Conservation (phyloP, 1,140 invertebrate genomes). For the Augochlora pura region DNA sequence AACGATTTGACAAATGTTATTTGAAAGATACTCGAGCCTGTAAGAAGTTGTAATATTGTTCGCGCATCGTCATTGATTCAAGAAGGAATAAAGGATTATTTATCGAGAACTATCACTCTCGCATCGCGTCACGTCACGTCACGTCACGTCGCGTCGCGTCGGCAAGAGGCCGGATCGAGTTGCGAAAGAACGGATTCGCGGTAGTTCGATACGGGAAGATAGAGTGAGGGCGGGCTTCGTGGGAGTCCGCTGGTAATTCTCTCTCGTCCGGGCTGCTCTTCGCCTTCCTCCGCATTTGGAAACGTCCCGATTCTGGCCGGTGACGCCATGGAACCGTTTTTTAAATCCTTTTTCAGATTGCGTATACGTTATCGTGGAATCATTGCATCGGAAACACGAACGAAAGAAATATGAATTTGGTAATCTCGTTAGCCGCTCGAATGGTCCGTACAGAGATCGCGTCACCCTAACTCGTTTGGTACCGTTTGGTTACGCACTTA, state of each 20-base stretch:
- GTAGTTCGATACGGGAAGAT: slow-evolving; percentile 18
- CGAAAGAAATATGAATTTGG: not conserved
- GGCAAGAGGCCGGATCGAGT: slow-evolving; percentile 11
- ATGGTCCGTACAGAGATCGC: not conserved
- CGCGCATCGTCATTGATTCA: no score
- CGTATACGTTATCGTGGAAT: not conserved
- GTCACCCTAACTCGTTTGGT: not conserved
- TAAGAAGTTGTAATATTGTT: no score
- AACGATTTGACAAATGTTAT: no score
- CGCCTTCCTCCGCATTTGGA: slow-evolving; percentile 54
- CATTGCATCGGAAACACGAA: slow-evolving; percentile 22
- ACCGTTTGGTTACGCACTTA: not conserved
- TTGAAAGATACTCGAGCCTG: no score
- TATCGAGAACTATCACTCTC: not conserved
- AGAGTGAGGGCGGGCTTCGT: slow-evolving; percentile 54
- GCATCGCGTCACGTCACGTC: slow-evolving; percentile 4
- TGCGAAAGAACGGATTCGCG: slow-evolving; percentile 56
- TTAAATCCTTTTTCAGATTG: not conserved
- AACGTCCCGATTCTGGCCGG: slow-evolving; percentile 49
- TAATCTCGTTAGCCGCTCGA: not conserved
- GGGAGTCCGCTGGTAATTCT: slow-evolving; percentile 55
- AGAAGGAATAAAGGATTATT: not conserved
- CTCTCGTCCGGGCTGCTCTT: slow-evolving; percentile 30
- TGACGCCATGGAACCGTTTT: slow-evolving; percentile 32
- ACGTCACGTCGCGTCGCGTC: slow-evolving; percentile 28